Evolutionary conservation across 2,113 vertebrate genomes (phyloP).

Genomic region (Pelmatolapia mariae): DNA sequence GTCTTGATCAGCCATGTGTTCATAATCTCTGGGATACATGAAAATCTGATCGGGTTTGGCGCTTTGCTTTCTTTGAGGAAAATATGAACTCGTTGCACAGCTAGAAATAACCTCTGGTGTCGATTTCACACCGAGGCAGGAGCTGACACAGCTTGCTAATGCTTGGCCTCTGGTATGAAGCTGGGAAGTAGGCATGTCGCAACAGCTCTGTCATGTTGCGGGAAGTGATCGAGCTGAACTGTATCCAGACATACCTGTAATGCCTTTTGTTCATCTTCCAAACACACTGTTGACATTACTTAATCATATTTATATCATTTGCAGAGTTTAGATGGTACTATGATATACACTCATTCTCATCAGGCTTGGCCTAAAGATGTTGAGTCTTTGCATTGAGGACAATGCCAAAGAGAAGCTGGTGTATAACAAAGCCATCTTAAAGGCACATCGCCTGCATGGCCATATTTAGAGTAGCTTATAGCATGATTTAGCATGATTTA

Average conservation of each 20-base stretch:
- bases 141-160: constrained; percentile 4
- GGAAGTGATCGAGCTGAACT: background rate
- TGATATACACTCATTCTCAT: background rate
- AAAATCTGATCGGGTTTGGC: background rate
- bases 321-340: background rate
- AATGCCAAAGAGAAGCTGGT: background rate
- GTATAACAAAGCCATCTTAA: background rate
- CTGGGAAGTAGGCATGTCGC: background rate
- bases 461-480: background rate
- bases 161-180: background rate
- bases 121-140: constrained; percentile 18
- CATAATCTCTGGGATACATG: background rate
- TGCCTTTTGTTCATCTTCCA: background rate
- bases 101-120: constrained; percentile 41
- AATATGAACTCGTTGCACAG: background rate
- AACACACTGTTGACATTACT: background rate
- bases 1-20: background rate
- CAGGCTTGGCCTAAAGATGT: background rate
- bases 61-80: background rate
- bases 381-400: too few relatives aligned
- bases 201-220: background rate
- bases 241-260: too few relatives aligned
- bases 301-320: too few relatives aligned
- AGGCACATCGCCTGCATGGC: background rate
- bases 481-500: background rate